Evolutionary conservation across 1,140 invertebrate genomes (phyloP), one percentile per base, ranked within the genome.

Genomic region (Acromyrmex heyeri): DNA sequence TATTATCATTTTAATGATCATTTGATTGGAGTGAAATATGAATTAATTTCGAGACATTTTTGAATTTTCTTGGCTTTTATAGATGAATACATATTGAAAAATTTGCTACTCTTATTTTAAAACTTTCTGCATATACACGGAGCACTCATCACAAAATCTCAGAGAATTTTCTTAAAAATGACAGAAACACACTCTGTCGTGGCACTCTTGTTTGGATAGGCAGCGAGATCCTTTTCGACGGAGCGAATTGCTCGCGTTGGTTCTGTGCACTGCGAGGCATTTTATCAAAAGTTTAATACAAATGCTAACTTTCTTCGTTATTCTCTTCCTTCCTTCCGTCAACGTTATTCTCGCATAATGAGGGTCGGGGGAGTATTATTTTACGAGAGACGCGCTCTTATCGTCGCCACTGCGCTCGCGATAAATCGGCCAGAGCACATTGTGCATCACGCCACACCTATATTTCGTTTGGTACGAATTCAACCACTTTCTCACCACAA

Each of bases 341-440:
- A 93, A 93, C 92, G 92, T 93, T 93, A 92, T 93, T 93, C 91
- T 91, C 89, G 92, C 89, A 93, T 93, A 93, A 93, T 93, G 91
- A 92, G 87, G 86, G 77, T 75, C 75, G 79, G 50, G 87, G 85
- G 86, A 91, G 85, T 90, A 92, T 92, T 92, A 92, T 91, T 92
- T 92, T 89, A 87, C 83, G 83, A 69, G 81, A 83, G 69, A 73
- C 86, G 87, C 76, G 85, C 82, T 89, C 86, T 92, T 91, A 92
- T 92, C 88, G 86, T 59, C 64, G 34, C 48, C 57, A 61, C 59
- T 61, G 65, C n/a, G 70, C 59, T 86, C 81, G 59, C 86, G 75
- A 90, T 90, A 87, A 90, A 87, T 87, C 79, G 24, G 69, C 21
- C 27, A 73, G 16, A 87, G 62, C 78, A 87, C 75, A 90, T 87